Base-by-base conservation (phyloP, 1,140 invertebrate species). In the Nebria ingens region DNA sequence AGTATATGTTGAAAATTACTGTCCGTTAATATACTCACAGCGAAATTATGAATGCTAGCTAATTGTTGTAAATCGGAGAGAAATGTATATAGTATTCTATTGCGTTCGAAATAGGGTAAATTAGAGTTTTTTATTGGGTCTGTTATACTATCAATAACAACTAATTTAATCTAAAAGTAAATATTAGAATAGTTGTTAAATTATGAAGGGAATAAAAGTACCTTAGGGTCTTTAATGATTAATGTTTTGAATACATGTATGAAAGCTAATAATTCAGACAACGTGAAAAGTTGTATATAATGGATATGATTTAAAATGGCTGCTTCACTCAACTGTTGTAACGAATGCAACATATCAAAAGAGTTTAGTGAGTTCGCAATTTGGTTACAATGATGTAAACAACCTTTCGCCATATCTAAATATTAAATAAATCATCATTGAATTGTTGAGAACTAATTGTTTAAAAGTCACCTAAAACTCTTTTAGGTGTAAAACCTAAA, bases 91-190 rank as follows among this genome's bases (percentile, higher is more conserved):
- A 45, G 4, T 12, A 45, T 45, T 12, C 15, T 45, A 17, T 12
- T 45, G 9, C 40, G 9, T 45, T 45, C 40, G 17, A 45, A 45
- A 45, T 45, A 45, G 9, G 9, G 9, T 45, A 45, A 17, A 12
- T 45, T 45, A 12, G 40, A 12, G 17, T 9, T 12, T 45, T 45
- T 45, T 11, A 45, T 45, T 12, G 17, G 40, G 17, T 45, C 9
- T 45, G 40, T 12, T 45, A 45, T 45, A 45, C 17, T 45, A 45
- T 45, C 40, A 4, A 45, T 45, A 11, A 45, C 40, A 12, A 45
- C 15, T 17, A 45, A 17, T 45, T 17, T 45, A 11, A 45, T 45
- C 40, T 45, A 17, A 11, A 45, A 45, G 9, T 9, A 6, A 12
- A 11, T 17, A 45, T 45, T 12, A 9, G 6, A 34, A 34, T 34